Percentiles rank a stretch among this genome's conserved stretches.
Conservation (phyloP, 1,140 invertebrate species). For the Teleogryllus occipitalis region DNA sequence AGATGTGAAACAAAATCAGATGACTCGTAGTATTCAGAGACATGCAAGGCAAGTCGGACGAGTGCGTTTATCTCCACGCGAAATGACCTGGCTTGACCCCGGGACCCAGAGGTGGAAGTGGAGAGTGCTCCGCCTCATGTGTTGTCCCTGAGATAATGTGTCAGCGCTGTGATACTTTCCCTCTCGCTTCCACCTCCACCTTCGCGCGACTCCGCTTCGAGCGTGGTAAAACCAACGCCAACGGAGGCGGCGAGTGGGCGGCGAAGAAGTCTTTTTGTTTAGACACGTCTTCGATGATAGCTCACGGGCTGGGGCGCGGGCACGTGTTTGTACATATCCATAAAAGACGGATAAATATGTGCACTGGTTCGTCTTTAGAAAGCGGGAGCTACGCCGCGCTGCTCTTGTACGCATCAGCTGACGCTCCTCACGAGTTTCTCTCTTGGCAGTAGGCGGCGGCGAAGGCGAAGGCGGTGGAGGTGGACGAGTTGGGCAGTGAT, state of each 20-base stretch:
- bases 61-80: too few relatives aligned
- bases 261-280: too few relatives aligned
- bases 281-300: neutral
- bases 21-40: too few relatives aligned
- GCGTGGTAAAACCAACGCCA: neutral
- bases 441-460: neutral
- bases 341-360: neutral
- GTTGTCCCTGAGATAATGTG: too few relatives aligned
- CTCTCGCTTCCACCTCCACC: neutral
- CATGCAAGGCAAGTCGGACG: too few relatives aligned
- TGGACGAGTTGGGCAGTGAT: neutral
- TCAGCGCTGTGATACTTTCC: neutral
- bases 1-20: too few relatives aligned
- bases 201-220: neutral
- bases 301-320: neutral
- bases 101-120: too few relatives aligned
- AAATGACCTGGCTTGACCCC: too few relatives aligned
- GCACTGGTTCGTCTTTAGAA: neutral
- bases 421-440: neutral
- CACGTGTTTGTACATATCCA: neutral
- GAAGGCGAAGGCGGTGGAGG: too few relatives aligned
- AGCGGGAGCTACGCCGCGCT: neutral
- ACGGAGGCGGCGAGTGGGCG: too few relatives aligned
- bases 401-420: neutral
- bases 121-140: too few relatives aligned